A percentile compares a stretch with the other conserved stretches of the same genome.
phyloP scores from a whole-genome alignment of 2,113 vertebrate genomes.

The Rhinolophus ferrumequinum region DNA sequence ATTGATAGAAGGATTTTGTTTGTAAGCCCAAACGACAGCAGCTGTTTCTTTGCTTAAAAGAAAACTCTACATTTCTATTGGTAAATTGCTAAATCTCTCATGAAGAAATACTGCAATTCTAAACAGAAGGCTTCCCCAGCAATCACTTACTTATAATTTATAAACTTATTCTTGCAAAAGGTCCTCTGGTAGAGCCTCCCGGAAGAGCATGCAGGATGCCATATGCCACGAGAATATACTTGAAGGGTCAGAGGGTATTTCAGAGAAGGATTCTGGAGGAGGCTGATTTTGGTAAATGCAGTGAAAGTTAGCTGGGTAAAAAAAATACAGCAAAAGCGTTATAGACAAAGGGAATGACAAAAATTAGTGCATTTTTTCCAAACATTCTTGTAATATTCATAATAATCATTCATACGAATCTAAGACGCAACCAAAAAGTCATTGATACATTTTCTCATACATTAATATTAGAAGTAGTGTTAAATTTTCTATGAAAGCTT shows the following conservation, averaged over 20 bases:
- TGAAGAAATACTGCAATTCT: neutral
- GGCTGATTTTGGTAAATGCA: neutral
- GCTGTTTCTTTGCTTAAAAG: neutral
- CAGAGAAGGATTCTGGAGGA: neutral
- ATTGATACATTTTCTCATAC: neutral
- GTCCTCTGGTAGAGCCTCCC: neutral
- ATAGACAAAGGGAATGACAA: neutral
- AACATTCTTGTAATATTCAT: neutral
- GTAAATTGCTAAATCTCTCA: slow-evolving; percentile 22
- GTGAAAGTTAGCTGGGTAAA: neutral
- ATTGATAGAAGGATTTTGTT: neutral
- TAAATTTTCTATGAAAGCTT: neutral
- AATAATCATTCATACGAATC: neutral
- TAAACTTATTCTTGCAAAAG: slow-evolving; percentile 1
- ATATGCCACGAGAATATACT: neutral
- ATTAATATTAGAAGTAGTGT: neutral
- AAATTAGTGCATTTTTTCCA: neutral
- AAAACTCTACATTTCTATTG: neutral
- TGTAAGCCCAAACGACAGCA: neutral
- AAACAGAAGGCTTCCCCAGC: neutral
- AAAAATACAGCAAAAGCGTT: neutral
- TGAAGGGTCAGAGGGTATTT: neutral
- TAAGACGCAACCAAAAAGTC: neutral
- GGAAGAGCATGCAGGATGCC: neutral
- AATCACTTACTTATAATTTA: slow-evolving; percentile 30